These are phyloP conservation scores for Melinopterus prodromus DNA, from an alignment of 2,888 invertebrate genomes.

Conservation along the genomic window DNA sequence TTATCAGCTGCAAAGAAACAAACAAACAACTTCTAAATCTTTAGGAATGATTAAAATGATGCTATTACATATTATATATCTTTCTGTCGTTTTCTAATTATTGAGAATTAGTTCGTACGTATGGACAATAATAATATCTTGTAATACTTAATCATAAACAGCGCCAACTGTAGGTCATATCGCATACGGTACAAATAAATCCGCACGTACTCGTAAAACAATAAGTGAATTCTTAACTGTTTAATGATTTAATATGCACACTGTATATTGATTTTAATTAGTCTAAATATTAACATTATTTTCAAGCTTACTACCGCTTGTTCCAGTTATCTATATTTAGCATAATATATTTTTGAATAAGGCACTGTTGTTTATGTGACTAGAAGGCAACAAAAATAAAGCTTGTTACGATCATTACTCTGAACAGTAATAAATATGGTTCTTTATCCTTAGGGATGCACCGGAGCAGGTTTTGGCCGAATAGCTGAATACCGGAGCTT, in stretches of 20 bases:
- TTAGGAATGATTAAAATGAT: no score
- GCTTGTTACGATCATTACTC: neutral
- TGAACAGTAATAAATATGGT: no score
- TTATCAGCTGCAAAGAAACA: no score
- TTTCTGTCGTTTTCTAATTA: no score
- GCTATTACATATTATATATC: no score
- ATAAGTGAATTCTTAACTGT: slow-evolving; percentile 18
- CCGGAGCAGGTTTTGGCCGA: no score
- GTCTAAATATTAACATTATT: slow-evolving; percentile 17
- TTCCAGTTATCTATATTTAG: neutral
- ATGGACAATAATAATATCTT: no score
- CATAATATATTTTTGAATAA: neutral
- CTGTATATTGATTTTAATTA: slow-evolving; percentile 15
- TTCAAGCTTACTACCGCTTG: neutral
- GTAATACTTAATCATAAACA: no score
- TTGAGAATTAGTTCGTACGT: no score
- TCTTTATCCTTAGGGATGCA: no score
- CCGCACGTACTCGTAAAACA: neutral
- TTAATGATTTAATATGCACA: slow-evolving; percentile 9
- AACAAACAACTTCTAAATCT: no score
- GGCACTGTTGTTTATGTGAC: neutral
- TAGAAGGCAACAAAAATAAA: neutral
- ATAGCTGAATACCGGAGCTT: no score
- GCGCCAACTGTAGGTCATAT: neutral
- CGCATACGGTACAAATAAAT: neutral